phyloP scores from a whole-genome alignment of 2,888 invertebrate species.

The Drosophila eohydei region DNA sequence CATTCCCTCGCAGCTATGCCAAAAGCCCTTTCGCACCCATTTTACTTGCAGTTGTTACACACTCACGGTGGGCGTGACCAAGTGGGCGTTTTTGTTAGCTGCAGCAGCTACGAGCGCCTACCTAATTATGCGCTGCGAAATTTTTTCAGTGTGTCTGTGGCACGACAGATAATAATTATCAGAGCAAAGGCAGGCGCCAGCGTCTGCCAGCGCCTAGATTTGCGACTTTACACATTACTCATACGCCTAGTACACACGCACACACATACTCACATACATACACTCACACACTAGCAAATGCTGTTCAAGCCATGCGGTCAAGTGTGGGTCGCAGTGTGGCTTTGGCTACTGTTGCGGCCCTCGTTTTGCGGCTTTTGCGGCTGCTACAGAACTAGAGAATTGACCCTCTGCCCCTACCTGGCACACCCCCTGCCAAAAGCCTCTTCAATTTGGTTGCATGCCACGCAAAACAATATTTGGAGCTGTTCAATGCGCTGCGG shows the following conservation, averaged over 20 bases:
- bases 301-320: conserved; percentile 47
- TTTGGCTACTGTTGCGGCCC: conserved; percentile 50
- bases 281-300: conserved; percentile 4
- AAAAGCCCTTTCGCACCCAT: conserved; percentile 8
- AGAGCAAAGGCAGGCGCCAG: conserved; percentile 12
- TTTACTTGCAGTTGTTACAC: conserved; percentile 21
- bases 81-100: conserved; percentile 47
- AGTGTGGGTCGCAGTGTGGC: conserved; percentile 48
- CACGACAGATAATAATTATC: conserved; percentile 58
- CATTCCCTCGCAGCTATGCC: background rate
- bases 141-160: conserved; percentile 26
- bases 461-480: conserved; percentile 32
- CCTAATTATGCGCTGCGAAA: conserved; percentile 58
- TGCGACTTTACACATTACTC: conserved; percentile 34
- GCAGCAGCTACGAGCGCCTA: conserved; percentile 35
- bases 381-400: conserved; percentile 1
- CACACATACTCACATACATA: background rate
- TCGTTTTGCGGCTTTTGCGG: conserved; percentile 25
- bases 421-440: background rate
- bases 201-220: conserved; percentile 13
- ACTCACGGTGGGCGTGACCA: conserved; percentile 56
- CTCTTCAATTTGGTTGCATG: conserved; percentile 25
- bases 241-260: conserved; percentile 44
- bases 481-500: conserved; percentile 40
- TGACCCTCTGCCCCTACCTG: background rate